Conservation (phyloP, 2,888 invertebrate genomes). For the Cerastis rubricosa region DNA sequence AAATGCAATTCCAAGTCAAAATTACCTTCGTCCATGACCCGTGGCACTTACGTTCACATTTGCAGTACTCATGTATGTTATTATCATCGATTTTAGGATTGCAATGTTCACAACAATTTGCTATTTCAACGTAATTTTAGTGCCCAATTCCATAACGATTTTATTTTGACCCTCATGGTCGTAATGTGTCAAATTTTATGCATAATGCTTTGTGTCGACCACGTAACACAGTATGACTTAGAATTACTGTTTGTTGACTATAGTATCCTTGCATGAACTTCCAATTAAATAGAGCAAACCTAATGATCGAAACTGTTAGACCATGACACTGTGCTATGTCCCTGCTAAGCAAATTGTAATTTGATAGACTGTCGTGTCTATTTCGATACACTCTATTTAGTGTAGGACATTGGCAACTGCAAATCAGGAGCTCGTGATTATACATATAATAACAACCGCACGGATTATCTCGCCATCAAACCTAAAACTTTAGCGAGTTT, state of each 20-base stretch:
- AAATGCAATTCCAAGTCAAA: slow-evolving; percentile 35
- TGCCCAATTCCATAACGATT: slow-evolving; percentile 13
- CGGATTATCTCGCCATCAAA: too few relatives aligned
- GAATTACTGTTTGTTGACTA: not conserved
- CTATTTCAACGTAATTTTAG: slow-evolving; percentile 13
- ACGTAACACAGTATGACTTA: slow-evolving; percentile 10
- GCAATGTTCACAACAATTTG: slow-evolving; percentile 3
- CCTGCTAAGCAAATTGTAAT: slow-evolving; percentile 48
- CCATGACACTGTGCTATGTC: slow-evolving; percentile 49
- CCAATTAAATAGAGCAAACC: slow-evolving; percentile 31
- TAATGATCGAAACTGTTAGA: slow-evolving; percentile 37
- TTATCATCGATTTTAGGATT: slow-evolving; percentile 43
- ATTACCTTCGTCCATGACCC: slow-evolving; percentile 58
- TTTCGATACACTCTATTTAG: slow-evolving; percentile 45
- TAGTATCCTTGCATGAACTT: slow-evolving; percentile 30
- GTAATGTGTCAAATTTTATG: slow-evolving; percentile 6
- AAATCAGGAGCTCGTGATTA: not conserved
- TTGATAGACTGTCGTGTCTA: slow-evolving; percentile 44
- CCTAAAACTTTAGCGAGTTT: too few relatives aligned
- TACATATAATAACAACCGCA: too few relatives aligned
- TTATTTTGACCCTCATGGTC: slow-evolving; percentile 11
- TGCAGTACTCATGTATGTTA: slow-evolving; percentile 33
- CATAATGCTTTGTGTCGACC: slow-evolving; percentile 9
- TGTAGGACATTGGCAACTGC: slow-evolving; percentile 34
- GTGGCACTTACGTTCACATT: slow-evolving; percentile 57